These are phyloP conservation scores for Lasioglossum figueresi DNA, from an alignment of 2,888 invertebrate genomes.

Conservation along the genomic window DNA sequence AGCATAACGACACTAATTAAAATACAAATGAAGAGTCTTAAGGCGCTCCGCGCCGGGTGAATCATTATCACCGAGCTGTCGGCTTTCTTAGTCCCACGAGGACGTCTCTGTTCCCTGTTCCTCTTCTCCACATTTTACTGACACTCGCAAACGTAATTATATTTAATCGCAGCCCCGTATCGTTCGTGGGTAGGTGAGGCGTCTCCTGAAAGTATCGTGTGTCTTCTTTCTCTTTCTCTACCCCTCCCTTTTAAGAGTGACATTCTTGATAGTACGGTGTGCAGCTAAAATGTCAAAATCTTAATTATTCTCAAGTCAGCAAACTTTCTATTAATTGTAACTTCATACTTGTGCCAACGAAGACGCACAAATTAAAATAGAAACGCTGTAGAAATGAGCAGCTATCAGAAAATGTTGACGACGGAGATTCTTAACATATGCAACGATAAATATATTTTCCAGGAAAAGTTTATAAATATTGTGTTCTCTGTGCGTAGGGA, in stretches of 20 bases:
- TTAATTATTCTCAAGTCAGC: background rate
- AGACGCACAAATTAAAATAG: background rate
- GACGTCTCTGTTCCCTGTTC: constrained; percentile 63
- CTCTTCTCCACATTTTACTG: constrained; percentile 73
- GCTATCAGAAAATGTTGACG: background rate
- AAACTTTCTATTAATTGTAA: background rate
- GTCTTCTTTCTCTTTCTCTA: constrained; percentile 22
- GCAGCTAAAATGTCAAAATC: background rate
- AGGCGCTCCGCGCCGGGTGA: constrained; percentile 84
- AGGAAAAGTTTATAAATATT: background rate
- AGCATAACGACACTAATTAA: constrained; percentile 90
- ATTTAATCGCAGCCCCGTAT: constrained; percentile 74
- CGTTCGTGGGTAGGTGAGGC: constrained; percentile 46
- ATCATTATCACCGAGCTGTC: constrained; percentile 82
- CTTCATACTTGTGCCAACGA: background rate
- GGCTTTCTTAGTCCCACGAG: constrained; percentile 67
- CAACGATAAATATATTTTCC: background rate
- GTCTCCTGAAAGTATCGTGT: constrained; percentile 36
- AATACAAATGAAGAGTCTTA: constrained; percentile 90
- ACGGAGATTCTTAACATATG: background rate
- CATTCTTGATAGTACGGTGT: background rate
- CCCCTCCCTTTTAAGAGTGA: background rate
- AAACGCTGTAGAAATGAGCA: background rate
- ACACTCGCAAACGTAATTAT: constrained; percentile 77
- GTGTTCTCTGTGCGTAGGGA: background rate